A percentile compares a stretch with the other conserved stretches of the same genome.
phyloP scores from a whole-genome alignment of 2,888 invertebrate species.

The Cryptus viduatorius region DNA sequence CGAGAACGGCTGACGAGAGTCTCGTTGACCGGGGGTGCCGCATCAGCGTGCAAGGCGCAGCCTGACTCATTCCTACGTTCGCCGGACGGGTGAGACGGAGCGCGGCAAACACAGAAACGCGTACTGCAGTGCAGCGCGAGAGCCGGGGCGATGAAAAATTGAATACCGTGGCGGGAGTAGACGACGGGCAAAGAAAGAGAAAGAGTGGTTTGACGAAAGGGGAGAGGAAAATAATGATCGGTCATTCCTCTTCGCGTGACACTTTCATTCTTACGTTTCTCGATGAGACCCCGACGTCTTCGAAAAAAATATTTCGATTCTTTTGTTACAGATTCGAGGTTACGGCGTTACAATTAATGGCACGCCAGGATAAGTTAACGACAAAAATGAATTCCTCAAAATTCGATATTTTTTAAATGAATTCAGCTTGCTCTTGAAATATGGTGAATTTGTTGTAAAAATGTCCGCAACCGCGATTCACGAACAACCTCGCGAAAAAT shows the following conservation, averaged over 20 bases:
- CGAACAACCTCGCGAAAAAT: too few species aligned
- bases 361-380: too few species aligned
- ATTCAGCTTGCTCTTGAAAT: too few species aligned
- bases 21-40: slow-evolving; percentile 51
- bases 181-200: slow-evolving; percentile 41
- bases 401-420: too few species aligned
- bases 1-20: slow-evolving; percentile 43
- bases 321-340: slow-evolving; percentile 29
- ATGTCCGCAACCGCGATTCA: too few species aligned
- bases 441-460: too few species aligned
- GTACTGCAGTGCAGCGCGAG: slow-evolving; percentile 6
- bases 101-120: slow-evolving; percentile 34
- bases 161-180: slow-evolving; percentile 61
- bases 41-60: slow-evolving; percentile 28
- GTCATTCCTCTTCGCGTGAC: slow-evolving; percentile 67
- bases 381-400: too few species aligned
- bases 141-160: slow-evolving; percentile 63
- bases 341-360: not conserved
- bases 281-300: slow-evolving; percentile 38
- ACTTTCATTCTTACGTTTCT: slow-evolving; percentile 44
- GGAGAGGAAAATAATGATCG: slow-evolving; percentile 64
- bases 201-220: slow-evolving; percentile 44
- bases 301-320: slow-evolving; percentile 57
- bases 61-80: slow-evolving; percentile 58
- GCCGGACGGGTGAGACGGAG: slow-evolving; percentile 21